Evolutionary conservation across 2,113 vertebrate genomes (phyloP), one percentile per base, ranked within the genome.

Genomic region (Otocyon megalotis): DNA sequence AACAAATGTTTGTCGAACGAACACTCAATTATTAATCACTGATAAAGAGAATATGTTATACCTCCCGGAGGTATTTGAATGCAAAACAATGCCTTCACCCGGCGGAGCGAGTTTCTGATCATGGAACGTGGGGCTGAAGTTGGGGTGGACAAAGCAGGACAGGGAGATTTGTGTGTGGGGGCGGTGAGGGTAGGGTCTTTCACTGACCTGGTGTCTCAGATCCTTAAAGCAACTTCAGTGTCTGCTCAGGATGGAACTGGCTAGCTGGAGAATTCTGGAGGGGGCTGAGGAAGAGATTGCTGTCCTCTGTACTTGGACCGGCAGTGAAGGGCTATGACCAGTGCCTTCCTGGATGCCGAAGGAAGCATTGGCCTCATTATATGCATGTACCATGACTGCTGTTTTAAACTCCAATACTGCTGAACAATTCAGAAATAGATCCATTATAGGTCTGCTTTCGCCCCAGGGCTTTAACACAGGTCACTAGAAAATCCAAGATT

Each of bases 391-490:
- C 77, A 48, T 0, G 8, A 74, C 88, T 96, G 90, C 97, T 93
- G 97, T 93, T 96, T 97, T 95, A 96, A 98, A 97, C 94, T 97
- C 93, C 93, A 95, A 95, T 94, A 88, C 30, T 97, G 97, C 97
- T 96, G 94, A 98, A 97, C 93, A 81, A 65, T 96, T 97, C 96
- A 97, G 97, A 98, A 98, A 97, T 97, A 97, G 97, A 97, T 97
- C 97, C 97, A 97, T 98, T 97, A 98, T 93, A 90, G 97, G 97
- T 97, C 97, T 98, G 88, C 90, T 72, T 83, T 97, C 24, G 97
- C 98, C 97, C 95, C 88, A 62, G 97, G 97, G 96, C 95, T 87
- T 96, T 95, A 56, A 76, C 96, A 97, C 91, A 95, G 98, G 97
- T 98, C 97, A 97, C 97, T 74, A 94, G 95, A 90, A 98, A 98